Evolutionary conservation across 2,113 vertebrate species (phyloP), one percentile per base, ranked within the genome.

Genomic region (Cyprinus carpio): DNA sequence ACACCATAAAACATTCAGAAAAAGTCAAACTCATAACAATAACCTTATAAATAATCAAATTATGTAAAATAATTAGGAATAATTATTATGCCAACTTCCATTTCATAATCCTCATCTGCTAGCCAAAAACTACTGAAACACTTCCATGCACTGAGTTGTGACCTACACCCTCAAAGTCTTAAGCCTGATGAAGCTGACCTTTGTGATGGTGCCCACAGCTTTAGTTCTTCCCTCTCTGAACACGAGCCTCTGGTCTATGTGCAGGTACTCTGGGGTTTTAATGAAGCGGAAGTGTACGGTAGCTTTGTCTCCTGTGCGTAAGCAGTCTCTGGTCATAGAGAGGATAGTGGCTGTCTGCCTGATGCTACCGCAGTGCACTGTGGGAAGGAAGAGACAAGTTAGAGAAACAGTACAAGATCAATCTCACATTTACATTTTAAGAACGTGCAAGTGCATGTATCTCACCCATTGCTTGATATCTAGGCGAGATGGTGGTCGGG

Each of bases 311-410:
- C 98, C 98, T 34, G 98, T 99, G 54, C 98, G 93, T 88, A 99
- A 92, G 89, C 98, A 99, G 93, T 99, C 97, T 87, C 97, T 96
- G 93, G 97, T 98, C 98, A 99, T 99, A 86, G 96, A 97, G 93
- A 99, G 91, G 87, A 99, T 99, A 7, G 98, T 99, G 90, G 98
- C 98, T 0, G 98, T 99, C 92, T 99, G 98, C 83, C 98, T 93
- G 90, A 99, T 99, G 92, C 98, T 99, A 89, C 98, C 98, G 84
- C 98, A 99, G 90, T 99, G 98, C 86, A 99, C 98, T 99, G 93
- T 0, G 60, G 43, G 34, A 25, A 27, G 40, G 31, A 46, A 16
- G n/a, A 34, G n/a, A 49, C 8, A 46, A 51, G 9, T 31, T 12
- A 23, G 40, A 37, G 64, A 67, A 25, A 46, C 4, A 1, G 8